Conservation (phyloP, 2,888 invertebrate genomes). For the Schizaphis graminum region DNA sequence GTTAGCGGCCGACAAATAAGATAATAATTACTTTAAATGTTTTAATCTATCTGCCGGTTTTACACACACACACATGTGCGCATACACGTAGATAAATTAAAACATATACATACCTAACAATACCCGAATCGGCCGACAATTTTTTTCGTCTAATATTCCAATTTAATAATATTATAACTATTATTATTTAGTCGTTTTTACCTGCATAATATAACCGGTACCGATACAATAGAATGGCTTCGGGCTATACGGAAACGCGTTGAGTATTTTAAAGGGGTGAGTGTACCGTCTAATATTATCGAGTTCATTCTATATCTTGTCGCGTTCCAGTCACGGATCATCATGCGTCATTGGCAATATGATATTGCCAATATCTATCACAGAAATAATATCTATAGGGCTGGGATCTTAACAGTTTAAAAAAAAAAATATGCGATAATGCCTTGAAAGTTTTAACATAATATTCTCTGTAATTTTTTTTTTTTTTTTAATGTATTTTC, state of each 20-base stretch:
- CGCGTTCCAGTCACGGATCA: not conserved
- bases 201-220: not conserved
- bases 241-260: not conserved
- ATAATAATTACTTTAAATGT: conserved; percentile 50
- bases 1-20: conserved; percentile 55
- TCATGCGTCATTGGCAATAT: not conserved
- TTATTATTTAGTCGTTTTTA: not conserved
- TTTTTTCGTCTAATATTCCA: not conserved
- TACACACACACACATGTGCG: not conserved
- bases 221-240: not conserved
- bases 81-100: not conserved
- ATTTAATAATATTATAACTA: not conserved
- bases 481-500: not conserved
- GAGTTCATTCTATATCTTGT: not conserved
- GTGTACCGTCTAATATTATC: not conserved
- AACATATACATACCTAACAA: not conserved
- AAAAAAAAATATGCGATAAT: not conserved
- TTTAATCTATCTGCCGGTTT: conserved; percentile 32
- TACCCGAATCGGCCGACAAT: not conserved
- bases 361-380: not conserved
- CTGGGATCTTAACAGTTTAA: not conserved
- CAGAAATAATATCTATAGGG: not conserved
- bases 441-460: not conserved
- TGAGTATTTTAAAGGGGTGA: not conserved
- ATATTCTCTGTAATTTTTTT: not conserved